These are phyloP conservation scores for Sebastes trivittatus DNA, from an alignment of 2,797 vertebrate genomes.

Conservation along the genomic window DNA sequence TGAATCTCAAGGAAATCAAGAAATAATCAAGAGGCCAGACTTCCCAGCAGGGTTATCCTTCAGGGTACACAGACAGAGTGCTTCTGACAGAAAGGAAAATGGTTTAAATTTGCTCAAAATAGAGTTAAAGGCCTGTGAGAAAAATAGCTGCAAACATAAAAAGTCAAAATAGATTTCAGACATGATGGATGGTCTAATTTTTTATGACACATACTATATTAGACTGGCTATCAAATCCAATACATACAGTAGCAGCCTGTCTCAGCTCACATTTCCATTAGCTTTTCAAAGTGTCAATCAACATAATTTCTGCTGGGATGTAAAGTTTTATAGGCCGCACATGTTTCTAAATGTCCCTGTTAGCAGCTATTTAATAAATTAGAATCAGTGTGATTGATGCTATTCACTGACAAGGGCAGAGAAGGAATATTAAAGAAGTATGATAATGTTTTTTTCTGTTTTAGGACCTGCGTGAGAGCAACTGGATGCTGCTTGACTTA, in stretches of 20 bases:
- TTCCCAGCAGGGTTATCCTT: background rate
- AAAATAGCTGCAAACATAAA: constrained; percentile 36
- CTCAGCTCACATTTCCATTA: constrained; percentile 59
- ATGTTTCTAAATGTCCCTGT: constrained; percentile 44
- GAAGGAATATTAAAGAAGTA: constrained; percentile 27
- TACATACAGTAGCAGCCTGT: constrained; percentile 37
- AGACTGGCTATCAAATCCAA: constrained; percentile 50
- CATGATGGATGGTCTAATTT: constrained; percentile 45
- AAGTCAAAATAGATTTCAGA: constrained; percentile 42
- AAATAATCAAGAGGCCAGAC: constrained; percentile 32
- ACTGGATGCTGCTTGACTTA: constrained; percentile 19
- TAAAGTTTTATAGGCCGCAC: constrained; percentile 57
- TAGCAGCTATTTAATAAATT: constrained; percentile 62
- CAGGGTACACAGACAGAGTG: background rate
- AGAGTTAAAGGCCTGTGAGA: background rate
- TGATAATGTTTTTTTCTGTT: constrained; percentile 26
- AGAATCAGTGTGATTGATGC: constrained; percentile 51
- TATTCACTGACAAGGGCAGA: constrained; percentile 9
- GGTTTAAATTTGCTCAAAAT: background rate
- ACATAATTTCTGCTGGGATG: constrained; percentile 58
- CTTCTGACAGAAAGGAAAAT: background rate
- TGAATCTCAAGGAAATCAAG: constrained; percentile 31
- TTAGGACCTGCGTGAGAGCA: constrained; percentile 10
- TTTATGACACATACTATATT: constrained; percentile 64
- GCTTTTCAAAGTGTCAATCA: constrained; percentile 65